Evolutionary conservation across 2,888 invertebrate species (phyloP), one percentile per base, ranked within the genome.

Genomic region (Onchidella celtica): DNA sequence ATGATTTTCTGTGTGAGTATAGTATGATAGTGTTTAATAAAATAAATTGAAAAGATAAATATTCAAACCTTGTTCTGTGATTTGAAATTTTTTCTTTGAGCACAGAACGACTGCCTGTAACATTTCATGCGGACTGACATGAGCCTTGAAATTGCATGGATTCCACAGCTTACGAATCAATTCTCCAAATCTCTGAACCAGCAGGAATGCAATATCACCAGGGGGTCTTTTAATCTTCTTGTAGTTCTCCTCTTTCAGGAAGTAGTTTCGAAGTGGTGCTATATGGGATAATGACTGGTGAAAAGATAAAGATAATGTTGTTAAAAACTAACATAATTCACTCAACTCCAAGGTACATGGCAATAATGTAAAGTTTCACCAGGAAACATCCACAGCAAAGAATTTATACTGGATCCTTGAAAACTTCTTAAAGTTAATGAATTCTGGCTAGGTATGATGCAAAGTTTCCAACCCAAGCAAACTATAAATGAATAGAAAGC

Each of bases 51-150:
- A 47, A 6, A 47, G 17, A 47, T 11, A 47, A 47, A 47, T 47
- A 17, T 6, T 27, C 32, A 38, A 72, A 96, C 97, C 98, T 95
- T 99, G 99, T 91, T 98, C 96, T 0, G 98, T 99, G 92, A 99
- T 99, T 94, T 99, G 99, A 93, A 99, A 99, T 87, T 96, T 95
- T 93, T 99, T 98, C 93, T 97, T 97, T 91, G 99, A 97, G 97
- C 98, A 98, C 85, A 99, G 94, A 3, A 99, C 98, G 34, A 99
- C 97, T 69, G 99, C 98, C 89, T 99, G 99, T 34, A 99, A 94
- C 99, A 99, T 99, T 95, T 99, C 99, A 92, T 99, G 99, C 0
- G 99, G 99, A 29, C 98, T 99, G 0, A 99, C 99, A 91, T 99
- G 99, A 0, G 99, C 97, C 94, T 99, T 99, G 93, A 99, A 99